Evolutionary conservation across 2,888 invertebrate genomes (phyloP).

Genomic region (Xestia c-nigrum): DNA sequence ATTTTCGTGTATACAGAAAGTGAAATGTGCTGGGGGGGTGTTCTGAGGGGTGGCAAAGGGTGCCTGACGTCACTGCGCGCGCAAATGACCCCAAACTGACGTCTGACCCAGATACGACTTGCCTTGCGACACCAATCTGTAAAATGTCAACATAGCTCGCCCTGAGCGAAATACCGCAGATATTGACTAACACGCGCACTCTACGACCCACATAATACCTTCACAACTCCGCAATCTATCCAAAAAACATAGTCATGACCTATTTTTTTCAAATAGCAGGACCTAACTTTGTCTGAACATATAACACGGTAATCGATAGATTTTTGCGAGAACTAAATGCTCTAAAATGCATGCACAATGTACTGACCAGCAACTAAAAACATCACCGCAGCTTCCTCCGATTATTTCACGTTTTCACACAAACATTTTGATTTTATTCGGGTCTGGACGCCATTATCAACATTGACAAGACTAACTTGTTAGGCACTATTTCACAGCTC

Average conservation of each 20-base stretch:
- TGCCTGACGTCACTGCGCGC: conserved; percentile 87
- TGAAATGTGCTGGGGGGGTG: conserved; percentile 78
- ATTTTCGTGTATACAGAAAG: conserved; percentile 76
- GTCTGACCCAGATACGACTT: conserved; percentile 84
- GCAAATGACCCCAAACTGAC: conserved; percentile 77
- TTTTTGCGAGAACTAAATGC: conserved; percentile 13
- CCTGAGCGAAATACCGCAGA: conserved; percentile 70
- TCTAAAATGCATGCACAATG: conserved; percentile 27
- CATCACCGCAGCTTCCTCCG: conserved; percentile 79
- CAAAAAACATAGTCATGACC: conserved; percentile 56
- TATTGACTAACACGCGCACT: conserved; percentile 79
- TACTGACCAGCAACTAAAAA: conserved; percentile 78
- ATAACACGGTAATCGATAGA: conserved; percentile 55
- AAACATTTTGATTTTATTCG: conserved; percentile 80
- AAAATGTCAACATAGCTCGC: conserved; percentile 86
- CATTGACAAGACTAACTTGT: conserved; percentile 75
- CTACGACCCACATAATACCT: conserved; percentile 73
- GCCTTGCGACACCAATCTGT: conserved; percentile 81
- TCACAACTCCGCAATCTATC: conserved; percentile 39
- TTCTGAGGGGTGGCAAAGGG: conserved; percentile 70
- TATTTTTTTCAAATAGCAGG: conserved; percentile 44
- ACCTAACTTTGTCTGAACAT: conserved; percentile 31
- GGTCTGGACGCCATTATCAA: conserved; percentile 83
- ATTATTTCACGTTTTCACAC: conserved; percentile 74
- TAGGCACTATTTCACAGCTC: conserved; percentile 76